Evolutionary conservation across 2,888 invertebrate genomes (phyloP).

Genomic region (Sinodicranocentrus sp.): DNA sequence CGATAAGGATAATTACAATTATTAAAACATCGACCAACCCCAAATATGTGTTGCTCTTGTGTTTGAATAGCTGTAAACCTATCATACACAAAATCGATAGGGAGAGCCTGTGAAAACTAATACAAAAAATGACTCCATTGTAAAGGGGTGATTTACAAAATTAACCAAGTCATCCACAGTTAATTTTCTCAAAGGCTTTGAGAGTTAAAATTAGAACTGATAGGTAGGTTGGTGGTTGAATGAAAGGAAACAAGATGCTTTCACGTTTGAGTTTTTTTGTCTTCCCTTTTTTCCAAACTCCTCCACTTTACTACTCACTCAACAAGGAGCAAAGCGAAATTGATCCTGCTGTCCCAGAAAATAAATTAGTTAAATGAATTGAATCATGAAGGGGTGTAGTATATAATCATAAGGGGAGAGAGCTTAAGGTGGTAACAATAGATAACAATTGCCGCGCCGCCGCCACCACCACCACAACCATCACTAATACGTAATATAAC

Average conservation of each 20-base stretch:
- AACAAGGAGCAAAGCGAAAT: constrained; percentile 27
- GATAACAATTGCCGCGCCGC: neutral
- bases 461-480: constrained; percentile 29
- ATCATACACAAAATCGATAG: too few species aligned
- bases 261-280: neutral
- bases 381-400: constrained; percentile 60
- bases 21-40: constrained; percentile 27
- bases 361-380: constrained; percentile 61
- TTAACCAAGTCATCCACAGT: constrained; percentile 72
- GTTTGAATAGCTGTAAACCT: too few species aligned
- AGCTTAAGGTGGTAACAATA: neutral
- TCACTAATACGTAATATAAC: constrained; percentile 20
- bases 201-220: constrained; percentile 32
- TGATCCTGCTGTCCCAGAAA: constrained; percentile 47
- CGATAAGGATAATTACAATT: constrained; percentile 57
- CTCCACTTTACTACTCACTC: neutral
- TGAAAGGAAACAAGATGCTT: constrained; percentile 16
- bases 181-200: constrained; percentile 63
- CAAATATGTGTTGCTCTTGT: too few species aligned
- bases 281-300: neutral
- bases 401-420: constrained; percentile 26
- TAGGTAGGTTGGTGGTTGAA: constrained; percentile 7
- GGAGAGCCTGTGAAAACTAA: constrained; percentile 54
- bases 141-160: constrained; percentile 55
- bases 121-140: constrained; percentile 38